A percentile compares a stretch with the other conserved stretches of the same genome.
Conservation (phyloP, 2,113 vertebrate species). For the Camelus dromedarius region DNA sequence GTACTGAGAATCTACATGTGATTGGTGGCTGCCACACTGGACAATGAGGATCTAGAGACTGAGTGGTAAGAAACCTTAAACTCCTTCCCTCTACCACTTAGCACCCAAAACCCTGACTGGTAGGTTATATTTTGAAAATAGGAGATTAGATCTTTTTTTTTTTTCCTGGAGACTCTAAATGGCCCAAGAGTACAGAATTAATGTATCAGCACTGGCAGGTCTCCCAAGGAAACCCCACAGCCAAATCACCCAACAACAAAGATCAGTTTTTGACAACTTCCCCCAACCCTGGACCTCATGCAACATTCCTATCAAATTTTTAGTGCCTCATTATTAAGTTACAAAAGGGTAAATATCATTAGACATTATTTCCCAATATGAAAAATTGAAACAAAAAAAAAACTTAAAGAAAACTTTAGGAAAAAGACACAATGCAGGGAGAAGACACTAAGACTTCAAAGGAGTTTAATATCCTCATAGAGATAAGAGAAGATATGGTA, state of each 20-base stretch:
- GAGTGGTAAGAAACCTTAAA: not conserved
- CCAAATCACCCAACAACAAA: not conserved
- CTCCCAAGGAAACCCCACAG: not conserved
- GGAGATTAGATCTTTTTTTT: not conserved
- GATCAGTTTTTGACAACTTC: not conserved
- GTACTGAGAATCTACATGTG: not conserved
- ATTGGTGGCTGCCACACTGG: not conserved
- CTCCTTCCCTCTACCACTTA: not conserved
- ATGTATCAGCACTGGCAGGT: not conserved
- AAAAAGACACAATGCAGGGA: not conserved
- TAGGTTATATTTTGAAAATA: not conserved
- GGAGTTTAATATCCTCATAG: not conserved
- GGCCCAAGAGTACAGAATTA: not conserved
- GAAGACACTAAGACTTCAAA: constrained; percentile 26
- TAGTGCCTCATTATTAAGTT: not conserved
- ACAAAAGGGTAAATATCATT: not conserved
- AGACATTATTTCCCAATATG: not conserved
- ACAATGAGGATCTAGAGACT: not conserved
- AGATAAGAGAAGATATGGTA: not conserved
- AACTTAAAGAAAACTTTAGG: not conserved
- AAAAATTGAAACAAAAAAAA: not conserved
- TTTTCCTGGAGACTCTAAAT: not conserved
- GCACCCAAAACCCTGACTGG: not conserved
- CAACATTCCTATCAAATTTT: not conserved
- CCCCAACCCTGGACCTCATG: not conserved